A percentile compares a stretch with the other conserved stretches of the same genome.
These are phyloP conservation scores for Cheilosia scutellata DNA, from an alignment of 2,888 invertebrate genomes.

Conservation along the genomic window DNA sequence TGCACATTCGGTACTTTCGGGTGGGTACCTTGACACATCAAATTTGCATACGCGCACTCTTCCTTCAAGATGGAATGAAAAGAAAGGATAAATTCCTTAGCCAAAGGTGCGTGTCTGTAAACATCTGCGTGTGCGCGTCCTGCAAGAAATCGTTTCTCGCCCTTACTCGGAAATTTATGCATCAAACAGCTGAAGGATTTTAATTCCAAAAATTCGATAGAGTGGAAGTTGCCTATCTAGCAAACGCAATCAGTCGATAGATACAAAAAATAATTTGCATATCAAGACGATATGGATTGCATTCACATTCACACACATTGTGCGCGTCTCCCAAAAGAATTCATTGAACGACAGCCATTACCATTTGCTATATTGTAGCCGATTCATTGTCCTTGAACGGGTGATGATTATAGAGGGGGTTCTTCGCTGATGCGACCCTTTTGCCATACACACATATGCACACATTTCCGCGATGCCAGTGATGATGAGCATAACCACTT, in stretches of 20 bases:
- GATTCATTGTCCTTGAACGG: slow-evolving; percentile 73
- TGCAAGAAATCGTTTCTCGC: slow-evolving; percentile 30
- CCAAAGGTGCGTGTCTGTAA: slow-evolving; percentile 66
- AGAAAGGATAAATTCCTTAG: slow-evolving; percentile 52
- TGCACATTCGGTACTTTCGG: slow-evolving; percentile 40
- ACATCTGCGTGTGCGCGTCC: slow-evolving; percentile 64
- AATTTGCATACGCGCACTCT: slow-evolving; percentile 62
- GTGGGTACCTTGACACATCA: slow-evolving; percentile 11
- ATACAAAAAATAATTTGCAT: slow-evolving; percentile 61
- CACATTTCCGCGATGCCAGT: slow-evolving; percentile 32
- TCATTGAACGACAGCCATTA: slow-evolving; percentile 38
- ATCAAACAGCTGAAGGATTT: slow-evolving; percentile 68
- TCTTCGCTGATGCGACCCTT: slow-evolving; percentile 21
- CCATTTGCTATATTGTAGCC: slow-evolving; percentile 59
- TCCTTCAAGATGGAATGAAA: slow-evolving; percentile 51
- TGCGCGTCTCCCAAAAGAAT: background rate
- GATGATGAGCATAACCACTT: slow-evolving; percentile 56
- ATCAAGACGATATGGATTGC: slow-evolving; percentile 67
- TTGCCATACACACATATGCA: slow-evolving; percentile 42
- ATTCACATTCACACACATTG: slow-evolving; percentile 29
- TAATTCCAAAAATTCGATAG: slow-evolving; percentile 57
- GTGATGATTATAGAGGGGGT: slow-evolving; percentile 60
- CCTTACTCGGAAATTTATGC: slow-evolving; percentile 54
- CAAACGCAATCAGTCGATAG: slow-evolving; percentile 68
- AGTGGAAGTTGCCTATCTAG: slow-evolving; percentile 19